These are phyloP conservation scores for Poecile montanus DNA, from an alignment of 2,797 vertebrate species.

Conservation along the genomic window DNA sequence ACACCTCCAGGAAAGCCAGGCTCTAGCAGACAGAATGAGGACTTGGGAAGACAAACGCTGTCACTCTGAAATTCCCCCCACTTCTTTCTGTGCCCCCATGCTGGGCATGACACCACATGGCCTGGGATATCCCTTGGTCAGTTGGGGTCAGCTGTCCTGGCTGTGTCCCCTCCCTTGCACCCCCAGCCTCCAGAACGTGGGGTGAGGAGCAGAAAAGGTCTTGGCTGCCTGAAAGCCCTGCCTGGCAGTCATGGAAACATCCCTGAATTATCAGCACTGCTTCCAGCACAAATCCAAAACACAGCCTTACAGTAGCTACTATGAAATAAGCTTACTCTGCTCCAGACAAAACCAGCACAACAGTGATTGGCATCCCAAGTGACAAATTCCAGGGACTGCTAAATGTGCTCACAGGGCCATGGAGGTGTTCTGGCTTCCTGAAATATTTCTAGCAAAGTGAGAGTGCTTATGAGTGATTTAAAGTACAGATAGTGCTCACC, in stretches of 20 bases:
- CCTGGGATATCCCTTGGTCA: background rate
- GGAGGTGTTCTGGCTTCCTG: background rate
- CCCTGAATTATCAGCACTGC: background rate
- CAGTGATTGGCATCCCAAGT: background rate
- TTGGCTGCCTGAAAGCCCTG: background rate
- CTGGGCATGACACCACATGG: background rate
- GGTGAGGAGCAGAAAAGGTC: background rate
- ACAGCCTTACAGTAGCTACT: background rate
- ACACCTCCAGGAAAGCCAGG: background rate
- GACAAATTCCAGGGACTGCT: background rate
- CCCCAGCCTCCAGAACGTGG: background rate
- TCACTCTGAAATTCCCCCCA: background rate
- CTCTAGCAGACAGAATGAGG: fast-evolving
- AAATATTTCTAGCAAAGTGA: background rate
- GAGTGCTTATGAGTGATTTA: background rate
- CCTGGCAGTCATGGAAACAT: background rate
- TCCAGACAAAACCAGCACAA: background rate
- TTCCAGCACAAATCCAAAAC: background rate
- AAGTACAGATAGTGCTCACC: background rate
- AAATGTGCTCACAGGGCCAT: background rate
- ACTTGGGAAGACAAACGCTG: background rate
- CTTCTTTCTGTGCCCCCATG: background rate
- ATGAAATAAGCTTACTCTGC: background rate
- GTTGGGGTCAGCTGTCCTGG: background rate
- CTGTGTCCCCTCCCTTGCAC: background rate